Evolutionary conservation across 2,797 vertebrate genomes (phyloP).

Genomic region (Hippoglossus hippoglossus): DNA sequence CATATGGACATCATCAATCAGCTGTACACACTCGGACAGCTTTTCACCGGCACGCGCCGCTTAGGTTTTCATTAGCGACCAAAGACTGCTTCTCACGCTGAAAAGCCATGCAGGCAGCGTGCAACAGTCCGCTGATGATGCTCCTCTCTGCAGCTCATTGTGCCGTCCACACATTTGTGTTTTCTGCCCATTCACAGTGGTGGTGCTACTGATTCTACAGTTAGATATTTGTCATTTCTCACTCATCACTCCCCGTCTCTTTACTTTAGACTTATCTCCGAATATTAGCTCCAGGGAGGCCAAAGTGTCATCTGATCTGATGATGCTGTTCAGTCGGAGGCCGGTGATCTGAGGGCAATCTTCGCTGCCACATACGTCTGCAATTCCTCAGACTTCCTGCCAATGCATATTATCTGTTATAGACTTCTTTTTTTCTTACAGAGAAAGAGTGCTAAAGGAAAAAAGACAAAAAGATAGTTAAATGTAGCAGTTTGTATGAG

Average conservation of each 20-base stretch:
- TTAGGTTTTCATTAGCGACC: conserved; percentile 73
- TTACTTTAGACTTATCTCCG: conserved; percentile 29
- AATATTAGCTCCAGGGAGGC: conserved; percentile 48
- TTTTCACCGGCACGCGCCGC: conserved; percentile 48
- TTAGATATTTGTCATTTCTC: conserved; percentile 46
- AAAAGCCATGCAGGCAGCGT: conserved; percentile 49
- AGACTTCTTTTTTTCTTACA: conserved; percentile 17
- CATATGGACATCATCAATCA: conserved; percentile 66
- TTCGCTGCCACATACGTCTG: conserved; percentile 32
- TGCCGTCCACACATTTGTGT: conserved; percentile 59
- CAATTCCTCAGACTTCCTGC: conserved; percentile 42
- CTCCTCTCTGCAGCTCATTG: conserved; percentile 49
- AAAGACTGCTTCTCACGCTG: conserved; percentile 66
- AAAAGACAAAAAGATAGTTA: conserved; percentile 25
- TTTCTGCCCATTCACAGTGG: conserved; percentile 61
- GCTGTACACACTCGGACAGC: conserved; percentile 48
- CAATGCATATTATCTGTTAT: conserved; percentile 26
- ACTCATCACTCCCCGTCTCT: conserved; percentile 30
- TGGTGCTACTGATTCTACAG: conserved; percentile 68
- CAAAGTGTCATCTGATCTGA: conserved; percentile 18
- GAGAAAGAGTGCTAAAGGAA: conserved; percentile 14
- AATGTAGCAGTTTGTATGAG: conserved; percentile 78
- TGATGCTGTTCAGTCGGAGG: conserved; percentile 18
- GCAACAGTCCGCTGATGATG: conserved; percentile 37
- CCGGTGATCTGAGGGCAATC: conserved; percentile 50